Percentiles rank a stretch among this genome's conserved stretches.
These are phyloP conservation scores for Nannoperca obscura DNA, from an alignment of 2,797 vertebrate species.

Conservation along the genomic window DNA sequence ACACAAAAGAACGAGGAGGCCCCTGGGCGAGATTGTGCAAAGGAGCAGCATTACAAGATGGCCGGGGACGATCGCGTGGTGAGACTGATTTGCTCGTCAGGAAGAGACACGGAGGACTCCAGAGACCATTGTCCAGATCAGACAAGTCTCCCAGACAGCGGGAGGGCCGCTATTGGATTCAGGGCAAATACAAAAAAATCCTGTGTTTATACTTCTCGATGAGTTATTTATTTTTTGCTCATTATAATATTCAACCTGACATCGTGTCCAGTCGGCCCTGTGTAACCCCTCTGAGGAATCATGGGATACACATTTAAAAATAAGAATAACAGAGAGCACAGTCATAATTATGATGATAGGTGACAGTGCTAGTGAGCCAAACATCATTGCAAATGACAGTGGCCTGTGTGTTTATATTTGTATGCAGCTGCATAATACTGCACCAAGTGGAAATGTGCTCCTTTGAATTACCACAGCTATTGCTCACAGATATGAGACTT, in stretches of 20 bases:
- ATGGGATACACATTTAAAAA: constrained; percentile 79
- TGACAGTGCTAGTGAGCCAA: constrained; percentile 79
- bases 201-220: constrained; percentile 78
- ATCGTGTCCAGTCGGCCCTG: constrained; percentile 81
- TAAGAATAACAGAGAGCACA: constrained; percentile 66
- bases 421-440: constrained; percentile 54
- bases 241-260: constrained; percentile 86
- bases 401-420: constrained; percentile 76
- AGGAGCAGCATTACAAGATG: constrained; percentile 64
- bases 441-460: constrained; percentile 71
- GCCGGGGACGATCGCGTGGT: constrained; percentile 63
- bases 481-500: constrained; percentile 66
- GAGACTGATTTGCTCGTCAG: constrained; percentile 80
- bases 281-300: constrained; percentile 78
- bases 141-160: constrained; percentile 72
- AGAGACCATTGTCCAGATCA: constrained; percentile 77
- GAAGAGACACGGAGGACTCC: constrained; percentile 66
- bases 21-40: constrained; percentile 72
- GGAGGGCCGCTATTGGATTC: constrained; percentile 75
- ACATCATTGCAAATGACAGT: constrained; percentile 79
- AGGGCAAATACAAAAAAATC: constrained; percentile 76
- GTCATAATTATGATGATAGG: constrained; percentile 82
- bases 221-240: constrained; percentile 82
- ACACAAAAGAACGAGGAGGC: constrained; percentile 76
- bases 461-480: constrained; percentile 70